Percentiles rank a stretch among this genome's conserved stretches.
These are phyloP conservation scores for Phalacrocorax carbo DNA, from an alignment of 2,113 vertebrate species.

Conservation along the genomic window DNA sequence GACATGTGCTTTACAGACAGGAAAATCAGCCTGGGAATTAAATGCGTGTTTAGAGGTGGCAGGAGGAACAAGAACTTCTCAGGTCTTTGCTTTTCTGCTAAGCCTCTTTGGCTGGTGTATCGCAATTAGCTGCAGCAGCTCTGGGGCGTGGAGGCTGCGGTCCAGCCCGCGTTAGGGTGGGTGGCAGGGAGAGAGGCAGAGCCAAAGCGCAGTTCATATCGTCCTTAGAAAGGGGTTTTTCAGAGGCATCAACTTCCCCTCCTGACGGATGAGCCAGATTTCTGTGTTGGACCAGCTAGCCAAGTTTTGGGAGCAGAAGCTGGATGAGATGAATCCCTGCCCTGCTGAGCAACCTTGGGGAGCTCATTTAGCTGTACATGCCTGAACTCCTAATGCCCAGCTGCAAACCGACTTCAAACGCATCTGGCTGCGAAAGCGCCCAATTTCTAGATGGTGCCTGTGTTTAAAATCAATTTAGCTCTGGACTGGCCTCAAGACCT, in stretches of 20 bases:
- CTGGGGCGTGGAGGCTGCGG: rapidly evolving
- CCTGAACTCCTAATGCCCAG: not conserved
- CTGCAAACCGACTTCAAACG: not conserved
- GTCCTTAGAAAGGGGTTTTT: not conserved
- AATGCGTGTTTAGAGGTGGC: rapidly evolving
- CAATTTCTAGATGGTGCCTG: not conserved
- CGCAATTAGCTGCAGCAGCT: not conserved
- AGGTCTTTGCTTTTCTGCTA: not conserved
- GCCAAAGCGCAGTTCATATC: rapidly evolving
- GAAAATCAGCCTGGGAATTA: not conserved
- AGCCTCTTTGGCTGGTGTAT: not conserved
- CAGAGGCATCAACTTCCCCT: not conserved
- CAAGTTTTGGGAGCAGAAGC: not conserved
- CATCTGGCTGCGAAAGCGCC: not conserved
- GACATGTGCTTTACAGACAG: not conserved
- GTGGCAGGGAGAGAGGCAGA: not conserved
- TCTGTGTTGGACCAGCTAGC: not conserved
- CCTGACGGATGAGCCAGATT: not conserved
- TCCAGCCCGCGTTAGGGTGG: rapidly evolving
- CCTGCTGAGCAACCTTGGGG: not conserved
- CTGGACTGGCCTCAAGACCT: not conserved
- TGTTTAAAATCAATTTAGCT: not conserved
- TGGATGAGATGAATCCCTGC: not conserved
- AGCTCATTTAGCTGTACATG: not conserved
- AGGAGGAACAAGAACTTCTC: not conserved